Base-by-base conservation (phyloP, 2,797 vertebrate genomes). In the Phoebastria nigripes region DNA sequence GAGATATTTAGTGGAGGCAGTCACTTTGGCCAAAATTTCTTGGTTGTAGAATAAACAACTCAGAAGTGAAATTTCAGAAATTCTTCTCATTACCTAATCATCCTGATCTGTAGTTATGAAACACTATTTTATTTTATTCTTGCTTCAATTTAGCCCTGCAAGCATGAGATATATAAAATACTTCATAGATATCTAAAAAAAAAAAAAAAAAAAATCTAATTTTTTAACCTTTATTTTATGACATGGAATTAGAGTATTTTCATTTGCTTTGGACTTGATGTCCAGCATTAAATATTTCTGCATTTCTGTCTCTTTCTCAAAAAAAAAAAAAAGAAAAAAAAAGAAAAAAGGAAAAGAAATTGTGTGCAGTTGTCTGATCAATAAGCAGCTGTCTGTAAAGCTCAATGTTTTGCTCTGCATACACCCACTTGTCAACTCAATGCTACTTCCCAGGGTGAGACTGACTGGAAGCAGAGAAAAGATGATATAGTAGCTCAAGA, bases 121-220 rank as follows among this genome's bases (percentile, higher is more conserved):
- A 39, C 9, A 74, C 72, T 90, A 92, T 89, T 96, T 93, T 92
- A 71, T 41, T 96, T 80, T 95, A 80, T 95, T 96, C 78, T 96
- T 94, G 94, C 82, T 94, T 97, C 95, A 95, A 81, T 94, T 97
- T 95, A 94, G 86, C 78, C 85, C 56, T 96, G 90, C 58, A 94
- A 90, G 85, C 85, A 90, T 81, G 51, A 96, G 85, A 93, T 95
- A 94, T 61, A 95, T 92, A 94, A 56, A 77, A 58, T 17, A 37
- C 47, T 70, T 88, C 71, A 61, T 52, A 55, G 6, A 8, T 29
- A 61, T 9, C 8, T 66, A 5, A 44, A 44, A 44, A 42, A 42
- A 42, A 42, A 42, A 42, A n/a, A 55, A 52, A 47, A 24, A 31
- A 11, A n/a, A 4, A n/a, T 17, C 8, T 69, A 6, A 9, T 49